Conservation (phyloP, 2,888 invertebrate species). For the Lithosia quadra region DNA sequence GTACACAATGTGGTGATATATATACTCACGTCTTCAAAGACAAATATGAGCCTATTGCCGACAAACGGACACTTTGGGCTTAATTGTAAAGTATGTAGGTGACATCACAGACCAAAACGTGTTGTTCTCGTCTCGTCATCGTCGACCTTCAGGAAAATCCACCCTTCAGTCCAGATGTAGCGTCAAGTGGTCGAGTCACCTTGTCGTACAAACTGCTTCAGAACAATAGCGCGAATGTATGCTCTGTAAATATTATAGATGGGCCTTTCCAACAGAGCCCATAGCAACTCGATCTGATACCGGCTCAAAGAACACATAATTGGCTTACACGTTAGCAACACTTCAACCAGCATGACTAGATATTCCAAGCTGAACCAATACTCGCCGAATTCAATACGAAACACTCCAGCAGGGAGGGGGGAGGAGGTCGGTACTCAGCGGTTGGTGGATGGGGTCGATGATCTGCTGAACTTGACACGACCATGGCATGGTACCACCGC, state of each 20-base stretch:
- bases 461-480: slow-evolving; percentile 63
- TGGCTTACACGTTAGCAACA: slow-evolving; percentile 3
- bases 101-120: too few species aligned
- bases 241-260: background rate
- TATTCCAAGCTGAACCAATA: background rate
- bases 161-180: too few species aligned
- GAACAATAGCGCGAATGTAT: background rate
- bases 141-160: too few species aligned
- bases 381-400: background rate
- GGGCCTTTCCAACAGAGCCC: background rate
- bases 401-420: background rate
- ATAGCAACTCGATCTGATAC: slow-evolving; percentile 1
- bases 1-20: too few species aligned
- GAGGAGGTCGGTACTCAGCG: background rate
- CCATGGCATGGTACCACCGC: slow-evolving; percentile 52
- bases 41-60: too few species aligned
- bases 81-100: too few species aligned
- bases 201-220: background rate
- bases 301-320: background rate
- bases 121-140: too few species aligned
- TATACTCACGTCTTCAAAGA: too few species aligned
- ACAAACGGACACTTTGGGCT: too few species aligned
- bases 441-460: slow-evolving; percentile 41
- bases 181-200: too few species aligned
- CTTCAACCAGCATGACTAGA: slow-evolving; percentile 5